These are phyloP conservation scores for Drosophila nasuta DNA, from an alignment of 1,140 invertebrate species.

Conservation along the genomic window DNA sequence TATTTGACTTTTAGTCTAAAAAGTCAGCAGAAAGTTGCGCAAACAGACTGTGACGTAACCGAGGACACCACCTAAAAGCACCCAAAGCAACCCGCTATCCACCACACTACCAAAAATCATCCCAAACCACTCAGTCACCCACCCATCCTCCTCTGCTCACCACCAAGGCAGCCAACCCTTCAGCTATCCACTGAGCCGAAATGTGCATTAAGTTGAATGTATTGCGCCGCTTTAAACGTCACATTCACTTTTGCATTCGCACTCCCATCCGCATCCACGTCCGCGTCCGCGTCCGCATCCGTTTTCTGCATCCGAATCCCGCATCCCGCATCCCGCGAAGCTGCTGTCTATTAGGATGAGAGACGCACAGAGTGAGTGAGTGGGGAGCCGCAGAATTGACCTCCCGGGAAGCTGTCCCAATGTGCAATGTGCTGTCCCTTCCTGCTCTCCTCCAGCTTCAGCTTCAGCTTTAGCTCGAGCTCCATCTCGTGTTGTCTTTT, in stretches of 20 bases:
- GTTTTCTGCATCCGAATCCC: background rate
- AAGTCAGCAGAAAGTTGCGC: conserved; percentile 75
- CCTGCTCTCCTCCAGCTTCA: background rate
- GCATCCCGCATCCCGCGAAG: background rate
- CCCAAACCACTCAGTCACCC: conserved; percentile 15
- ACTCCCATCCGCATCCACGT: background rate
- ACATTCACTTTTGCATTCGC: conserved; percentile 7
- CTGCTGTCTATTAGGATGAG: conserved; percentile 27
- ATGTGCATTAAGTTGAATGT: conserved; percentile 60
- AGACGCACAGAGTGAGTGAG: no score
- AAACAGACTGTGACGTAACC: conserved; percentile 72
- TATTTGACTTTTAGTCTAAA: conserved; percentile 81
- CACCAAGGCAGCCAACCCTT: background rate
- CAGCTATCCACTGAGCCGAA: conserved; percentile 26
- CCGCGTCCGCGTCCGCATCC: conserved; percentile 3
- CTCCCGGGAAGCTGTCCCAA: conserved; percentile 9
- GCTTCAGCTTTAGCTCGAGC: background rate
- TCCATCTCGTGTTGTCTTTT: conserved; percentile 27
- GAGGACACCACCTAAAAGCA: conserved; percentile 3
- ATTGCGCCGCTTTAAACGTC: conserved; percentile 43
- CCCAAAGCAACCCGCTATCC: background rate
- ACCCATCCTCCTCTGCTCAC: background rate
- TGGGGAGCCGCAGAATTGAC: conserved; percentile 23
- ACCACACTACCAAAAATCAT: background rate
- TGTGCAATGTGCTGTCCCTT: background rate